Evolutionary conservation across 2,797 vertebrate genomes (phyloP), one percentile per base, ranked within the genome.

Genomic region (Dipus sagitta): DNA sequence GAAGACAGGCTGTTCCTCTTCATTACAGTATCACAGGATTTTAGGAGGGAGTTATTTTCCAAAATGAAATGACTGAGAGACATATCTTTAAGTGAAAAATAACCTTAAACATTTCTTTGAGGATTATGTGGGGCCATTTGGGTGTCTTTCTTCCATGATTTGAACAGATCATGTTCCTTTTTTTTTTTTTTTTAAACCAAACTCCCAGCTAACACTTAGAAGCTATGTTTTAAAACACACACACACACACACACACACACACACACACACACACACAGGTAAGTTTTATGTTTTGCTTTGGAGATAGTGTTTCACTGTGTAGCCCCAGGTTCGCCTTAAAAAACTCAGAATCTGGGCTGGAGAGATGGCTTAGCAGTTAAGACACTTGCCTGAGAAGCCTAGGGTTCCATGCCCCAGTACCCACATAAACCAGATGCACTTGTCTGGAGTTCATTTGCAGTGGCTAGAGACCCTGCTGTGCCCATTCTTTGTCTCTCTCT

Each of bases 81-180:
- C 30, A n/a, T 74, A 47, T 58, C 91, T 89, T 24, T 70, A 84
- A 77, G 58, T 83, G 86, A 96, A 91, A 92, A 68, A 77, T 64
- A 86, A 18, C 20, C 24, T 86, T 77, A 82, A 92, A 47, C 8
- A 67, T 23, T 70, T 95, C 71, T 90, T 81, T 68, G 20, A 52
- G 38, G 86, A 77, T 68, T 58, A 21, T 67, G 0, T 52, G 72
- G 32, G 12, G 21, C 14, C 54, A 84, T 62, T 77, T 93, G 34
- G 20, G 24, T 5, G 34, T 75, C 72, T 70, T 91, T 54, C 70
- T 38, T 86, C 52, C 15, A 65, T 52, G 23, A 84, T 81, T 91
- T 95, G 85, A 94, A 87, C 23, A 91, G 65, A 93, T 87, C 21
- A 65, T 54, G 34, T 70, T 90, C 76, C 72, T 80, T 58, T 91